These are phyloP conservation scores for Brachionus rubens DNA, from an alignment of 1,140 invertebrate genomes.

Conservation along the genomic window DNA sequence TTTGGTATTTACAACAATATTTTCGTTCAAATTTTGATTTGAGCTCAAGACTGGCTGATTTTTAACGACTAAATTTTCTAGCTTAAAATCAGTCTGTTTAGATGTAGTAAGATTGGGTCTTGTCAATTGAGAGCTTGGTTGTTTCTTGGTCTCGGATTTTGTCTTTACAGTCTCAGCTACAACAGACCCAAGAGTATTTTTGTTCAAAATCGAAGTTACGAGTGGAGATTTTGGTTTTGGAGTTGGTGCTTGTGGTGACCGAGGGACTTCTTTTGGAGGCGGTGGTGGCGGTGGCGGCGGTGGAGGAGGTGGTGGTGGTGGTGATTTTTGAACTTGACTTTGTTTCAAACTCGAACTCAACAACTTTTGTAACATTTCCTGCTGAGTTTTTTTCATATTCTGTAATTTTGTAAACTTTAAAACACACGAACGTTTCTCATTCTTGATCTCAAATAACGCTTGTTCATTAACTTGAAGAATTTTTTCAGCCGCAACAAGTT, in stretches of 20 bases:
- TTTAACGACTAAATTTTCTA: neutral
- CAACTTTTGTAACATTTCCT: conserved; percentile 32
- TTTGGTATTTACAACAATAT: conserved; percentile 22
- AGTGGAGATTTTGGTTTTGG: neutral
- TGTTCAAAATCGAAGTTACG: neutral
- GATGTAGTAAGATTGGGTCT: conserved; percentile 34
- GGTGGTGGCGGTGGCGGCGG: neutral
- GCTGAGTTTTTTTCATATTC: conserved; percentile 32
- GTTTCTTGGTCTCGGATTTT: neutral
- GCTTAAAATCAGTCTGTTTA: neutral
- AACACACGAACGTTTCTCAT: neutral
- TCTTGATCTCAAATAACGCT: neutral
- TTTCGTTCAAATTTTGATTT: conserved; percentile 12
- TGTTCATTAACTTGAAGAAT: conserved; percentile 15
- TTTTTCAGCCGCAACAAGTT: conserved; percentile 16
- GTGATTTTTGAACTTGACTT: neutral
- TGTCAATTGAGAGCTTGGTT: neutral
- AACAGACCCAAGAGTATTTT: neutral
- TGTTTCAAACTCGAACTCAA: neutral
- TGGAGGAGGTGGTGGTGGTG: neutral
- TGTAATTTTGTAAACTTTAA: conserved; percentile 16
- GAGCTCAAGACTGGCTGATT: neutral
- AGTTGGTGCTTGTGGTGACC: neutral
- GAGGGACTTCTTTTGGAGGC: neutral
- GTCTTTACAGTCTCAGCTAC: neutral